Conservation (phyloP, 1,140 invertebrate species). For the Rhagoletis pomonella region DNA sequence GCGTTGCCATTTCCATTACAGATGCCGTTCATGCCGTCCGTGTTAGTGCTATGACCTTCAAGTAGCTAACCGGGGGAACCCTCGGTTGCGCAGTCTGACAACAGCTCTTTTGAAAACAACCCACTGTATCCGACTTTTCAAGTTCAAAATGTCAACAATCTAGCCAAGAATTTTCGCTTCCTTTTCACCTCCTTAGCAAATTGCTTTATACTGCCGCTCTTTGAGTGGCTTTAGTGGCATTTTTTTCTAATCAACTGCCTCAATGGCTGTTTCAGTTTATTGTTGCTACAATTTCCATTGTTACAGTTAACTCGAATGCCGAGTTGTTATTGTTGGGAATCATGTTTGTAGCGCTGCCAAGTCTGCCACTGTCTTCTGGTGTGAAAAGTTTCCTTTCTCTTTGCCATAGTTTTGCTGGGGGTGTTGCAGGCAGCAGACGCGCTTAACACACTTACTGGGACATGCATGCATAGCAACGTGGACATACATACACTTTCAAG, state of each 20-base stretch:
- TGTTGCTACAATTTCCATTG: constrained; percentile 31
- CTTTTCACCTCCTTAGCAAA: neutral
- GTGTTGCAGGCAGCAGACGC: constrained; percentile 5
- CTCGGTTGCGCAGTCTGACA: neutral
- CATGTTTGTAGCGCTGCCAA: neutral
- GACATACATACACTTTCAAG: neutral
- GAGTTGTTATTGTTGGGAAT: neutral
- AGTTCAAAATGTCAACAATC: constrained; percentile 41
- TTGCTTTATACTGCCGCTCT: constrained; percentile 5
- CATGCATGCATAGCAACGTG: neutral
- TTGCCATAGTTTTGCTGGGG: neutral
- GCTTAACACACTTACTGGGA: constrained; percentile 8
- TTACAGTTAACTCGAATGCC: neutral
- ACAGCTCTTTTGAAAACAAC: neutral
- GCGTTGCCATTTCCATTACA: constrained; percentile 26
- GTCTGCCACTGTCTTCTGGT: neutral
- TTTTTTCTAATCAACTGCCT: constrained; percentile 30
- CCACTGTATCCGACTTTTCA: constrained; percentile 20
- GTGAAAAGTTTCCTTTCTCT: neutral
- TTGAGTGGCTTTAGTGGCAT: neutral
- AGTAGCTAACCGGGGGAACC: neutral
- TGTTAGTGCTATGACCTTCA: constrained; percentile 8
- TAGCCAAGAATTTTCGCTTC: neutral
- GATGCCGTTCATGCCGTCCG: neutral
- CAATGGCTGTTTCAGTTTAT: neutral